phyloP scores from a whole-genome alignment of 1,140 invertebrate genomes.

The Drosophila sucinea region DNA sequence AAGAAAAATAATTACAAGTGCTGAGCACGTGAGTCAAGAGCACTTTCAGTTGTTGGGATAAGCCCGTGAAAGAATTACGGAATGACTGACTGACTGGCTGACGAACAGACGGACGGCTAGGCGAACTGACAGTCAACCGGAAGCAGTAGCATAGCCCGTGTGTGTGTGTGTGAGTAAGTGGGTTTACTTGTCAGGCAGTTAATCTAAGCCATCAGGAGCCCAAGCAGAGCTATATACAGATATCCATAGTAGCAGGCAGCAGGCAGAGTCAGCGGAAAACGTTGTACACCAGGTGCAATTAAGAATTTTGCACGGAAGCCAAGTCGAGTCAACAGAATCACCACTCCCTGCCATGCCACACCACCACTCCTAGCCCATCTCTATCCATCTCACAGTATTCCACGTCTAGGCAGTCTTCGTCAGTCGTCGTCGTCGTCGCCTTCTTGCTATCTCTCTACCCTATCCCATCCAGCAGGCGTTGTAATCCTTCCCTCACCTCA shows the following conservation, averaged over 20 bases:
- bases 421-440: conserved; percentile 20
- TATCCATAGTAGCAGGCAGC: conserved; percentile 47
- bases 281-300: conserved; percentile 79
- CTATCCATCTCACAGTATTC: background rate
- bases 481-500: background rate
- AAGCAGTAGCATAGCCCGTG: conserved; percentile 65
- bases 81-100: conserved; percentile 50
- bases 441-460: conserved; percentile 45
- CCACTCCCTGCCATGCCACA: conserved; percentile 5
- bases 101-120: conserved; percentile 37
- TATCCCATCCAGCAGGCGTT: conserved; percentile 29
- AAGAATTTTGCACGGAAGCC: conserved; percentile 81
- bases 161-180: conserved; percentile 43
- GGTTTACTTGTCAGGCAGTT: conserved; percentile 81
- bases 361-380: background rate
- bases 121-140: conserved; percentile 72
- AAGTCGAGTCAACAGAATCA: conserved; percentile 69
- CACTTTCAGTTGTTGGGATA: conserved; percentile 55
- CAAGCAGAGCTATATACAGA: conserved; percentile 68
- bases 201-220: conserved; percentile 77
- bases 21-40: conserved; percentile 76
- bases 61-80: conserved; percentile 78
- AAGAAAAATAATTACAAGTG: conserved; percentile 81
- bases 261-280: conserved; percentile 68
- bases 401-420: conserved; percentile 4